Evolutionary conservation across 2,797 vertebrate species (phyloP).

Genomic region (Pristis pectinata): DNA sequence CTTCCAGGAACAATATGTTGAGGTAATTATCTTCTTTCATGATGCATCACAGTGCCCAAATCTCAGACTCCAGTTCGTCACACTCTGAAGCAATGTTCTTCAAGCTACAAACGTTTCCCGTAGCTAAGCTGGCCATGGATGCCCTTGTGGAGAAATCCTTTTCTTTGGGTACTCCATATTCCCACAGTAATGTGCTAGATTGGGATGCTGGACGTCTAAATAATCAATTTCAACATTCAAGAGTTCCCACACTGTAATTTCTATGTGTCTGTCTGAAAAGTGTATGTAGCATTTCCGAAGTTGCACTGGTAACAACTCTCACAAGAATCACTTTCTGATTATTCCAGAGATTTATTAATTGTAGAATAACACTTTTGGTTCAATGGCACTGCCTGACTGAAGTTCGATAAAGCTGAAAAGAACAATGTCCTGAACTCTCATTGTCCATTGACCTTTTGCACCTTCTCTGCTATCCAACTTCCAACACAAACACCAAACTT

Average conservation of each 20-base stretch:
- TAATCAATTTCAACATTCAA: neutral
- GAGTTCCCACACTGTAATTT: neutral
- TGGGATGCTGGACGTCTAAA: neutral
- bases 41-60: too few relatives aligned
- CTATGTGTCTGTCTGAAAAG: neutral
- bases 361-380: neutral
- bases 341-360: neutral
- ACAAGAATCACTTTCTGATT: neutral
- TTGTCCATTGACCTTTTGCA: neutral
- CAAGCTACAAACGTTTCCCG: too few relatives aligned
- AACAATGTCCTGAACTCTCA: neutral
- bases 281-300: neutral
- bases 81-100: too few relatives aligned
- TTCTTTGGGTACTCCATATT: neutral
- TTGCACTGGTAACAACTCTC: neutral
- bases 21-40: too few relatives aligned
- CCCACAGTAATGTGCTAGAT: neutral
- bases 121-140: too few relatives aligned
- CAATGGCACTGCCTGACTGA: neutral
- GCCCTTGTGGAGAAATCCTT: neutral
- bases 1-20: too few relatives aligned
- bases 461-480: neutral
- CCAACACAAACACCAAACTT: neutral
- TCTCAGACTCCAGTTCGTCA: too few relatives aligned
- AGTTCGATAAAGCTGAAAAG: neutral